Conservation (phyloP, 2,797 vertebrate species). For the Hipposideros larvatus region DNA sequence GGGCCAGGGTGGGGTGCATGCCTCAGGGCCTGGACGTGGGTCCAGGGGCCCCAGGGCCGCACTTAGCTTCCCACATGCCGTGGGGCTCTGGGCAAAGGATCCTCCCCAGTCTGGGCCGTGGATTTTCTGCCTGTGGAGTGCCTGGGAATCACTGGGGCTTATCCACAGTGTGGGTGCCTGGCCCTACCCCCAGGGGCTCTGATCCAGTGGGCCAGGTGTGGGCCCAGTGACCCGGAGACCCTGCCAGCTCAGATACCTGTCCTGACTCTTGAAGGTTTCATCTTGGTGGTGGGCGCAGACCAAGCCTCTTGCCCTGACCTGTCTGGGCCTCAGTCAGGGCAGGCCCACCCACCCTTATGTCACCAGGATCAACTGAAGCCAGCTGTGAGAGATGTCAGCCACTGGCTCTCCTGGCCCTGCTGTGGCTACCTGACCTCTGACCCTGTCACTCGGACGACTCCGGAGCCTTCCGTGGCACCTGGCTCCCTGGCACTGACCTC, state of each 20-base stretch:
- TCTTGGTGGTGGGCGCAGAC: background rate
- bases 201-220: background rate
- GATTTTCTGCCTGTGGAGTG: background rate
- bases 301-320: background rate
- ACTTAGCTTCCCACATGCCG: rapidly evolving
- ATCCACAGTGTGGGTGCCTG: too few relatives aligned
- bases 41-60: background rate
- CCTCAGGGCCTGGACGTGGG: rapidly evolving
- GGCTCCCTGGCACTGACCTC: background rate
- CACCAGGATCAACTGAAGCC: background rate
- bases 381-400: background rate
- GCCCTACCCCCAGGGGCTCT: background rate
- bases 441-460: background rate
- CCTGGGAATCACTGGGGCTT: background rate
- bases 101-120: background rate
- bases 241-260: background rate
- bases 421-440: background rate
- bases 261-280: background rate
- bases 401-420: background rate
- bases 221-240: background rate
- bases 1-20: rapidly evolving
- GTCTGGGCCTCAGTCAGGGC: too few relatives aligned
- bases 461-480: too few relatives aligned
- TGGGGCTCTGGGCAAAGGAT: too few relatives aligned
- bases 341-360: background rate